A percentile compares a stretch with the other conserved stretches of the same genome.
Evolutionary conservation across 2,888 invertebrate species (phyloP).

Genomic region (Conchocele bisecta): DNA sequence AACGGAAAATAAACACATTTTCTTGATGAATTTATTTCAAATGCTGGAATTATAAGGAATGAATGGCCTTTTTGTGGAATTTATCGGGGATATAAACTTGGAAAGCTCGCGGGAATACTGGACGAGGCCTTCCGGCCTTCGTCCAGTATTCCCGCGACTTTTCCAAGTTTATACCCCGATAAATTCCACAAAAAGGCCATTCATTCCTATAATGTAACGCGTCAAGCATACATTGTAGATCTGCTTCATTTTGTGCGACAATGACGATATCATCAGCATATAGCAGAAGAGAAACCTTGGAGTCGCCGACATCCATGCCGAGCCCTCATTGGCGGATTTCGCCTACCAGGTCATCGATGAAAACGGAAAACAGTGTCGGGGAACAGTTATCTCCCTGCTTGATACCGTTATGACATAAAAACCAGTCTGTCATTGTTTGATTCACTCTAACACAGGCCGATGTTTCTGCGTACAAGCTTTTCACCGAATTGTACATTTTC

Average conservation of each 20-base stretch:
- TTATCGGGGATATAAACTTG: too few species aligned
- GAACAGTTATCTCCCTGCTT: conserved; percentile 26
- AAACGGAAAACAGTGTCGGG: conserved; percentile 30
- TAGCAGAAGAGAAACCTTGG: conserved; percentile 6
- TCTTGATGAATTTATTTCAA: too few species aligned
- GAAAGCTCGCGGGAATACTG: too few species aligned
- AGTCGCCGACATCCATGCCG: conserved; percentile 16
- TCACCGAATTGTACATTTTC: conserved; percentile 7
- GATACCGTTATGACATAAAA: conserved; percentile 14
- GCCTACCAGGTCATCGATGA: conserved; percentile 12
- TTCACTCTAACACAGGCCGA: conserved; percentile 22
- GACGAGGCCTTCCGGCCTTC: too few species aligned
- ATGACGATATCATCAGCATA: conserved; percentile 31
- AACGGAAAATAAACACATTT: too few species aligned
- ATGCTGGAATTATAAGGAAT: too few species aligned
- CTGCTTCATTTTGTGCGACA: conserved; percentile 2
- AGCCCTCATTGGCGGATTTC: conserved; percentile 25
- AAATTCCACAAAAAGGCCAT: too few species aligned
- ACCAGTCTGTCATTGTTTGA: conserved; percentile 21
- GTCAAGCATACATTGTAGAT: conserved; percentile 8
- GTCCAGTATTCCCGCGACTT: too few species aligned
- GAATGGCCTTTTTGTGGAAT: too few species aligned
- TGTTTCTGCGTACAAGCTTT: background rate
- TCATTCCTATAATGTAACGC: too few species aligned
- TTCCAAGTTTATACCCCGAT: too few species aligned